Evolutionary conservation across 2,113 vertebrate species (phyloP).

Genomic region (Odontesthes bonariensis): DNA sequence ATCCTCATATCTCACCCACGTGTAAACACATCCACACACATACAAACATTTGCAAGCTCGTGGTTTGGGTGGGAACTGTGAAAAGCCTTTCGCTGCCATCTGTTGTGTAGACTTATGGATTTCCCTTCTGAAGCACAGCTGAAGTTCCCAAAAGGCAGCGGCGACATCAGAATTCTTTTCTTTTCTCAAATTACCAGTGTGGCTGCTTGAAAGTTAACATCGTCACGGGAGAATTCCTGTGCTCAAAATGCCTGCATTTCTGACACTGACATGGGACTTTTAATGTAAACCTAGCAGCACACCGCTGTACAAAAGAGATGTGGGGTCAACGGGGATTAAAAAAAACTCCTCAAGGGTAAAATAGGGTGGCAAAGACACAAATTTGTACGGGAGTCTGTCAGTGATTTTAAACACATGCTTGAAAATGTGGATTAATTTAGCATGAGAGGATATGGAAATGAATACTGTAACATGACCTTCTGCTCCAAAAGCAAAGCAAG

Average conservation of each 20-base stretch:
- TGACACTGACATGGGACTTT: constrained; percentile 9
- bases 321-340: not conserved
- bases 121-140: constrained; percentile 46
- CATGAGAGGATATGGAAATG: too few species aligned
- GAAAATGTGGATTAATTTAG: too few species aligned
- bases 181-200: not conserved
- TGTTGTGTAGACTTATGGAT: constrained; percentile 65
- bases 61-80: constrained; percentile 48
- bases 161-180: not conserved
- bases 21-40: constrained; percentile 55
- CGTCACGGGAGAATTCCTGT: constrained; percentile 19
- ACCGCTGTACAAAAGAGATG: constrained; percentile 17
- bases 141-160: constrained; percentile 24
- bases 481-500: not conserved
- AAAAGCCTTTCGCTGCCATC: constrained; percentile 68
- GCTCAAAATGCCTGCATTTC: constrained; percentile 12
- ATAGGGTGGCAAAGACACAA: too few species aligned
- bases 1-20: constrained; percentile 48
- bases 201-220: not conserved
- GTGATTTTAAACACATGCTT: too few species aligned
- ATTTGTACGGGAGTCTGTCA: too few species aligned
- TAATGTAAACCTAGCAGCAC: constrained; percentile 10
- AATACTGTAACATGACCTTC: too few species aligned
- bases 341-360: too few species aligned
- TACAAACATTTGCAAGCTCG: constrained; percentile 54